A percentile compares a stretch with the other conserved stretches of the same genome.
Evolutionary conservation across 2,113 vertebrate species (phyloP).

Genomic region (Dicrurus megarhynchus): DNA sequence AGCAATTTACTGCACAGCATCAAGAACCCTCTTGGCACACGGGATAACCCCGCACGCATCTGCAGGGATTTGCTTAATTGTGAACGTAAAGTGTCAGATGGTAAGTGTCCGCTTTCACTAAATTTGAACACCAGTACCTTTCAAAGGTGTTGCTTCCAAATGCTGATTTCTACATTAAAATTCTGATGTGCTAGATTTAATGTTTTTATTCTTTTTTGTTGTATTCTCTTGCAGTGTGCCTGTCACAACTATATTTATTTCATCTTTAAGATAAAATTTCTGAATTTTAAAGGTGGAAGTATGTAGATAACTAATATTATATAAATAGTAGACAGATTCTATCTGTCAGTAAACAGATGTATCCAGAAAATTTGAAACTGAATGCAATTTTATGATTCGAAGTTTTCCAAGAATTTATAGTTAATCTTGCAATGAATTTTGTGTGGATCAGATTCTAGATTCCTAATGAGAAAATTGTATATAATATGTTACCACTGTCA

Average conservation of each 20-base stretch:
- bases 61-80: conserved; percentile 94
- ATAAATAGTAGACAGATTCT: not conserved
- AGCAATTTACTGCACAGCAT: conserved; percentile 89
- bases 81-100: conserved; percentile 83
- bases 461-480: not conserved
- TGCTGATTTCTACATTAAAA: not conserved
- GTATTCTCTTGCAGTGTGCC: not conserved
- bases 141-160: not conserved
- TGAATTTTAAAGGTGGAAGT: not conserved
- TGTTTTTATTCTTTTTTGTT: not conserved
- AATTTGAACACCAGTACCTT: not conserved
- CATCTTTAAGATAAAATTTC: not conserved
- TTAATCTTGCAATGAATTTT: not conserved
- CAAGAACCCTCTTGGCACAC: conserved; percentile 88
- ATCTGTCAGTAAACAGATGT: not conserved
- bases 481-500: not conserved
- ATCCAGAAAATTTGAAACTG: not conserved
- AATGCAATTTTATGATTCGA: not conserved
- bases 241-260: not conserved
- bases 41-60: conserved; percentile 91
- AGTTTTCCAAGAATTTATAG: not conserved
- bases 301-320: not conserved
- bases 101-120: conserved; percentile 70
- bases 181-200: not conserved
- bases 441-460: not conserved